phyloP scores from a whole-genome alignment of 2,888 invertebrate species.

The Archaeoteleia sp. region DNA sequence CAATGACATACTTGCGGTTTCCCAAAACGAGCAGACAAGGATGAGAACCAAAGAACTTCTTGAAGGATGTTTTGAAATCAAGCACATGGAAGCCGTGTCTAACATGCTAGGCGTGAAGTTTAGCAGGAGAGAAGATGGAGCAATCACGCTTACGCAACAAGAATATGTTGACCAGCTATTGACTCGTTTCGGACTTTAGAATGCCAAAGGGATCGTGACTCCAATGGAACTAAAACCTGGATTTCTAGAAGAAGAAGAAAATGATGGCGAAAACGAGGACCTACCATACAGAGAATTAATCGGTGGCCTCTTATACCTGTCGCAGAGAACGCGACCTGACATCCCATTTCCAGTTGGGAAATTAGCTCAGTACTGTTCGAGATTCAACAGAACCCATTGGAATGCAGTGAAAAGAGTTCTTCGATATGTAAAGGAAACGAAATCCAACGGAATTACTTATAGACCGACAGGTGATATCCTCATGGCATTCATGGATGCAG shows the following conservation, averaged over 20 bases:
- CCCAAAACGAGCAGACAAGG: slow-evolving; percentile 29
- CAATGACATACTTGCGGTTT: slow-evolving; percentile 42
- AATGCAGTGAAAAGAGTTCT: slow-evolving; percentile 32
- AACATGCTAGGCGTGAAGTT: slow-evolving; percentile 45
- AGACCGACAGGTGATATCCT: too few relatives aligned
- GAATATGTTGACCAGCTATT: slow-evolving; percentile 37
- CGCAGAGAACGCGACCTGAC: slow-evolving; percentile 48
- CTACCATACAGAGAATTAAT: slow-evolving; percentile 45
- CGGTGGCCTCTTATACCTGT: slow-evolving; percentile 49
- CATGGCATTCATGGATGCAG: slow-evolving; percentile 29
- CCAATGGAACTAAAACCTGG: slow-evolving; percentile 42
- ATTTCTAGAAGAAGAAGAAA: slow-evolving; percentile 24
- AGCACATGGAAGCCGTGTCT: slow-evolving; percentile 36
- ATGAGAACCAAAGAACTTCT: slow-evolving; percentile 23
- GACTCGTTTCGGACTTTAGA: slow-evolving; percentile 34
- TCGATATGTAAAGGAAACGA: slow-evolving; percentile 35
- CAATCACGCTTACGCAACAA: slow-evolving; percentile 34
- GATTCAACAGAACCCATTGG: slow-evolving; percentile 36
- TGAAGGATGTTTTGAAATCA: slow-evolving; percentile 34
- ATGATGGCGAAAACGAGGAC: slow-evolving; percentile 1
- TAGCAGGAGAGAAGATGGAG: slow-evolving; percentile 23
- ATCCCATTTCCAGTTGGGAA: slow-evolving; percentile 48
- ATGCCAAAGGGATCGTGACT: slow-evolving; percentile 31
- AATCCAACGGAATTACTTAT: slow-evolving; percentile 20
- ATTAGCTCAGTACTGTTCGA: slow-evolving; percentile 38